Percentiles rank a stretch among this genome's conserved stretches.
Conservation (phyloP, 1,140 invertebrate genomes). For the Helicoverpa armigera region DNA sequence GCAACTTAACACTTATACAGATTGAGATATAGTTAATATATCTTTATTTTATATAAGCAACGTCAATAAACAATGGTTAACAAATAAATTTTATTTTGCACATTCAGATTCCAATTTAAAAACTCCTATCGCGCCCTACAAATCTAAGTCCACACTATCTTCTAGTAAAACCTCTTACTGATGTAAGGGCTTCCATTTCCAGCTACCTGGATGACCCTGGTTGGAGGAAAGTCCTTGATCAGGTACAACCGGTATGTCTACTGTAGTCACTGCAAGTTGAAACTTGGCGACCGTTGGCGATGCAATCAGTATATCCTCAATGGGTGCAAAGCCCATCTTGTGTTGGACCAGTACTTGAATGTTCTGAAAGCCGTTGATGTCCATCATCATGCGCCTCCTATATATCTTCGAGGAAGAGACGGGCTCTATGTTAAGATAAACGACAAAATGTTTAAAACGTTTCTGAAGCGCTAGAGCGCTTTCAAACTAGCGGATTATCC, state of each 20-base stretch:
- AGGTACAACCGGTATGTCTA: slow-evolving; percentile 13
- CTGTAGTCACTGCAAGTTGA: slow-evolving; percentile 15
- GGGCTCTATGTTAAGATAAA: not conserved
- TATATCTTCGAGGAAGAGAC: not conserved
- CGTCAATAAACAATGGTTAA: too few species aligned
- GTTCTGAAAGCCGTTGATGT: not conserved
- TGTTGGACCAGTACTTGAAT: not conserved
- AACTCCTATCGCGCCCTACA: too few species aligned
- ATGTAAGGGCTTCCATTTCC: slow-evolving; percentile 11
- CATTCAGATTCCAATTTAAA: too few species aligned
- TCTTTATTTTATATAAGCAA: too few species aligned
- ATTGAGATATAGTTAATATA: too few species aligned
- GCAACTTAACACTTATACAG: too few species aligned
- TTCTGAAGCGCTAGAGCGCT: too few species aligned
- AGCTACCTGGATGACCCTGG: slow-evolving; percentile 5
- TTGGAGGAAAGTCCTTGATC: not conserved
- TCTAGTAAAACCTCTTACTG: not conserved
- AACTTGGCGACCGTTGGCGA: slow-evolving; percentile 4
- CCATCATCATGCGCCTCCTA: slow-evolving; percentile 1
- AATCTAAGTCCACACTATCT: not conserved
- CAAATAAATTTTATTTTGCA: too few species aligned
- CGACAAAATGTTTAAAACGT: not conserved
- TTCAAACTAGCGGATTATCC: too few species aligned
- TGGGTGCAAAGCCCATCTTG: slow-evolving; percentile 1
- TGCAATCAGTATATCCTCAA: slow-evolving; percentile 17